Percentiles rank a stretch among this genome's conserved stretches.
Evolutionary conservation across 2,797 vertebrate genomes (phyloP).

Genomic region (Melanotaenia maccullochi): DNA sequence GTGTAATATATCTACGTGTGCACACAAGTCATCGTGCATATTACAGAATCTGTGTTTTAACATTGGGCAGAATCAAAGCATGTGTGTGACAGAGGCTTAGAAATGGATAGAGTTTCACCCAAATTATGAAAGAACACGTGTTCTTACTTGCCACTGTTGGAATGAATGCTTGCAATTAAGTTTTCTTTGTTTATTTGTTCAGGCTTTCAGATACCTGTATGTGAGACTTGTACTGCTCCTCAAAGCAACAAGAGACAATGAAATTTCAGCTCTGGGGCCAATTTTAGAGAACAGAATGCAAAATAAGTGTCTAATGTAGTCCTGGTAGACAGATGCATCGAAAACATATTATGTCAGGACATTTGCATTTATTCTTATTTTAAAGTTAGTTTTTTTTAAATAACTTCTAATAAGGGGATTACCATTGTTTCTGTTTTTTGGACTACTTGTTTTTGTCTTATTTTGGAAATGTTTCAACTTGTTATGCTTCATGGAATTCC

Average conservation of each 20-base stretch:
- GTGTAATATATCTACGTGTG: conserved; percentile 46
- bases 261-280: background rate
- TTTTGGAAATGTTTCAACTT: background rate
- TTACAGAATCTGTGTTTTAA: conserved; percentile 5
- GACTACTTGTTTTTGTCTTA: background rate
- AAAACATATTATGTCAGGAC: background rate
- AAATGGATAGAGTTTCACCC: background rate
- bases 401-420: background rate
- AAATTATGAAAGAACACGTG: background rate
- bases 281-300: conserved; percentile 2
- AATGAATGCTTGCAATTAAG: background rate
- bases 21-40: conserved; percentile 20
- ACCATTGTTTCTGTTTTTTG: background rate
- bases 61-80: conserved; percentile 2
- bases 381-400: background rate
- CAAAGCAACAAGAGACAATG: background rate
- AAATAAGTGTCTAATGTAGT: background rate
- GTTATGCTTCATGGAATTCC: background rate
- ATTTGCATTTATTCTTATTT: background rate
- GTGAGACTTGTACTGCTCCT: background rate
- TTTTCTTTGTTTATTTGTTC: background rate
- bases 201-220: background rate
- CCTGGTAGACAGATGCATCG: background rate
- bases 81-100: conserved; percentile 5
- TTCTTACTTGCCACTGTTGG: background rate